Percentiles rank a stretch among this genome's conserved stretches.
These are phyloP conservation scores for Alligator sinensis DNA, from an alignment of 2,113 vertebrate species.

Conservation along the genomic window DNA sequence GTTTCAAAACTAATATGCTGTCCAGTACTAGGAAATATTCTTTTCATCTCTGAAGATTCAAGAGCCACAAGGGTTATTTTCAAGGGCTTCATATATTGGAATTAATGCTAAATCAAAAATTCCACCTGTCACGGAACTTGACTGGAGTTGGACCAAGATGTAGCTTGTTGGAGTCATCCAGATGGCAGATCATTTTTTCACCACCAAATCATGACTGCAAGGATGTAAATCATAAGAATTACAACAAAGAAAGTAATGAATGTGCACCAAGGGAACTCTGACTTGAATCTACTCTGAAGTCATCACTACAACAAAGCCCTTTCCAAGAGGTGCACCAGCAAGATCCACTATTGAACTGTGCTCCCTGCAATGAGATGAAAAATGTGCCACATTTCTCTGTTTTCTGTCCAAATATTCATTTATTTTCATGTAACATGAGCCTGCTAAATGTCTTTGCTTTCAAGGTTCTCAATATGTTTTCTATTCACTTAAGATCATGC, in stretches of 20 bases:
- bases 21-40: not conserved
- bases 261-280: slow-evolving; percentile 23
- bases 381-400: not conserved
- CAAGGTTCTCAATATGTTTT: not conserved
- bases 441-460: not conserved
- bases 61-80: slow-evolving; percentile 47
- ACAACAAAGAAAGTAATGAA: slow-evolving; percentile 23
- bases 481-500: not conserved
- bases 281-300: slow-evolving; percentile 10
- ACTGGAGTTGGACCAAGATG: slow-evolving; percentile 60
- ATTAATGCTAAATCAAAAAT: slow-evolving; percentile 61
- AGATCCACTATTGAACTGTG: not conserved
- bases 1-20: not conserved
- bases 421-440: not conserved
- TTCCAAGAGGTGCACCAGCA: not conserved
- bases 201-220: slow-evolving; percentile 55
- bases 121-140: slow-evolving; percentile 13
- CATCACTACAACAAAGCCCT: slow-evolving; percentile 10
- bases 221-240: slow-evolving; percentile 50
- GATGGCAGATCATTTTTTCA: not conserved
- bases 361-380: not conserved
- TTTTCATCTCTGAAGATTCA: slow-evolving; percentile 26
- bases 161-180: slow-evolving; percentile 40
- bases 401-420: not conserved
- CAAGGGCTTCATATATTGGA: not conserved